Percentiles rank a stretch among this genome's conserved stretches.
Evolutionary conservation across 1,140 invertebrate species (phyloP).

Genomic region (Metaphire vulgaris): DNA sequence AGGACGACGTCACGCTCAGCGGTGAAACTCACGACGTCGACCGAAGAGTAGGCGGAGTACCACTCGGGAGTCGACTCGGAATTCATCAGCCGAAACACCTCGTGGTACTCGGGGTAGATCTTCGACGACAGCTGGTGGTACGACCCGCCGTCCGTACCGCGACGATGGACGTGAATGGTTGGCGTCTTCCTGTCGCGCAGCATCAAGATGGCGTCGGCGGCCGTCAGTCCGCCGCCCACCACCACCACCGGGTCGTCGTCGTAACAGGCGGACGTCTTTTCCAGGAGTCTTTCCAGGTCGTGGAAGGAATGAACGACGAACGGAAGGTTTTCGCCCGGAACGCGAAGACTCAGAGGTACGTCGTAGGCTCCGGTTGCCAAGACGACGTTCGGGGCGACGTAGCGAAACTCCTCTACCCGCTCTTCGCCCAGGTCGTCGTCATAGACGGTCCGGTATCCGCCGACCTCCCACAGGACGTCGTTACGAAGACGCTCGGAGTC

Average conservation of each 20-base stretch:
- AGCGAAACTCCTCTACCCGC: conserved; percentile 51
- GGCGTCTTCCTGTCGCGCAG: conserved; percentile 60
- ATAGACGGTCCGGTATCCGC: background rate
- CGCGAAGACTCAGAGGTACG: conserved; percentile 64
- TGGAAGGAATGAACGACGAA: conserved; percentile 59
- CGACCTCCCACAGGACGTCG: background rate
- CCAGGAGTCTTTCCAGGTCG: conserved; percentile 56
- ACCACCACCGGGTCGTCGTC: conserved; percentile 59
- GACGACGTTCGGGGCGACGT: conserved; percentile 59
- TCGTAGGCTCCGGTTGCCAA: conserved; percentile 73
- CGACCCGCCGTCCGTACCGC: conserved; percentile 56
- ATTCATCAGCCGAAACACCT: conserved; percentile 69
- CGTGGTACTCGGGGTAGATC: conserved; percentile 81
- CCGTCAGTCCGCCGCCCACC: conserved; percentile 76
- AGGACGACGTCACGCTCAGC: conserved; percentile 33
- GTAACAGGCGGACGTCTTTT: background rate
- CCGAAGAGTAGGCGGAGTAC: conserved; percentile 66
- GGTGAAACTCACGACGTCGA: conserved; percentile 54
- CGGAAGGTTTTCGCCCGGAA: conserved; percentile 59
- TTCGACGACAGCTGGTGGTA: conserved; percentile 65
- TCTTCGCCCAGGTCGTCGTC: background rate
- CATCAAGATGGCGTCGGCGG: conserved; percentile 78
- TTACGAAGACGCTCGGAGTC: background rate
- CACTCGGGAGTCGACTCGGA: conserved; percentile 53
- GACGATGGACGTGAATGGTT: conserved; percentile 68